phyloP scores from a whole-genome alignment of 2,113 vertebrate species.

The Salvelinus fontinalis region DNA sequence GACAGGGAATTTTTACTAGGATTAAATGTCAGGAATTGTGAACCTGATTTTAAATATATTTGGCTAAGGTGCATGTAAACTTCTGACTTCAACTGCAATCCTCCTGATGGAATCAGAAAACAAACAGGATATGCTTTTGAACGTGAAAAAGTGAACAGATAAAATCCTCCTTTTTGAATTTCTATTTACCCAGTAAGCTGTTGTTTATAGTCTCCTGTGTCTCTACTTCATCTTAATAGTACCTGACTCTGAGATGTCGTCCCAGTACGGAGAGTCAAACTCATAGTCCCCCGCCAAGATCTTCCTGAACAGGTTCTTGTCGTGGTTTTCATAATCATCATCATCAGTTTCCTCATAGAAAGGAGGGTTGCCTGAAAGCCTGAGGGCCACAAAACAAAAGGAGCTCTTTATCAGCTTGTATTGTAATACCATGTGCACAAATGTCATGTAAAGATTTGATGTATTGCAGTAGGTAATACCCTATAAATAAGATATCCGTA shows the following conservation, averaged over 20 bases:
- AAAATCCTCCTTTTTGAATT: slow-evolving; percentile 9
- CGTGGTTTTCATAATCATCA: slow-evolving; percentile 95
- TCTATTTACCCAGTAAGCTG: slow-evolving; percentile 3
- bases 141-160: background rate
- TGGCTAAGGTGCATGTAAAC: no score
- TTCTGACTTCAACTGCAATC: background rate
- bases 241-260: slow-evolving; percentile 97
- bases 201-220: slow-evolving; percentile 17
- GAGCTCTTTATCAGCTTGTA: background rate
- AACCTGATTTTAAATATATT: no score
- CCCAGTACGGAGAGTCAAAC: slow-evolving; percentile 97
- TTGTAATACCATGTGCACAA: background rate
- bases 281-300: slow-evolving; percentile 96
- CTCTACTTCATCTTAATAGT: slow-evolving; percentile 26
- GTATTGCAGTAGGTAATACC: no score
- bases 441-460: background rate
- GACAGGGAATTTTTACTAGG: no score
- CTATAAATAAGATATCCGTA: no score
- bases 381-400: slow-evolving; percentile 46
- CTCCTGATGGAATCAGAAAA: background rate
- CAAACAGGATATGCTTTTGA: background rate
- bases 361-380: slow-evolving; percentile 94
- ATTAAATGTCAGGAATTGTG: no score
- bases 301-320: slow-evolving; percentile 97
- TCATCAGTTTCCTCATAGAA: slow-evolving; percentile 97